These are phyloP conservation scores for Chelonia mydas DNA, from an alignment of 2,797 vertebrate genomes.

Conservation along the genomic window DNA sequence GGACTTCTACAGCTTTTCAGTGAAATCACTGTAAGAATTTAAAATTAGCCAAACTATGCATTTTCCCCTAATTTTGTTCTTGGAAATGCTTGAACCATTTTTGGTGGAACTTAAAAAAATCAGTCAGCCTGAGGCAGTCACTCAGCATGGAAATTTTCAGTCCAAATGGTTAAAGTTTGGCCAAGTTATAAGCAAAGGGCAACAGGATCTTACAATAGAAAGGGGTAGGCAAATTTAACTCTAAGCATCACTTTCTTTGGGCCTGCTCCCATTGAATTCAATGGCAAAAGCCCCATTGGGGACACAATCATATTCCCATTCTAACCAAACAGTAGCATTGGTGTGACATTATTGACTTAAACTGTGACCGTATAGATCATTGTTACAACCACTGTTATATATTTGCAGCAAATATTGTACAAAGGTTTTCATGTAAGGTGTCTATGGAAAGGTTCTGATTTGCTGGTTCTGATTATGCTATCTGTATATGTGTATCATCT, in stretches of 20 bases:
- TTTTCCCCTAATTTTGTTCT: conserved; percentile 8
- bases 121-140: neutral
- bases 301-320: too few relatives aligned
- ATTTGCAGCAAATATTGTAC: too few relatives aligned
- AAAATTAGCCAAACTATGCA: neutral
- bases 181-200: neutral
- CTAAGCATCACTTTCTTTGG: too few relatives aligned
- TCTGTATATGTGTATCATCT: too few relatives aligned
- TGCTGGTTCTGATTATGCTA: too few relatives aligned
- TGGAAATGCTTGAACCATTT: neutral
- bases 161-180: neutral
- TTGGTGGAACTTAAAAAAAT: neutral
- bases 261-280: neutral
- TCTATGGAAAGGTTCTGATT: too few relatives aligned
- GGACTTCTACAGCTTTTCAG: neutral
- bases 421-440: too few relatives aligned
- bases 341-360: too few relatives aligned
- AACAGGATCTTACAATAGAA: neutral
- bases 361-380: too few relatives aligned
- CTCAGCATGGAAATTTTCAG: neutral
- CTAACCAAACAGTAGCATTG: too few relatives aligned
- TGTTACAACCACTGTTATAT: too few relatives aligned
- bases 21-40: conserved; percentile 6
- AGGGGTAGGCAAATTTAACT: too few relatives aligned
- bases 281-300: neutral